Base-by-base conservation (phyloP, 1,140 invertebrate genomes). In the Panonychus citri region DNA sequence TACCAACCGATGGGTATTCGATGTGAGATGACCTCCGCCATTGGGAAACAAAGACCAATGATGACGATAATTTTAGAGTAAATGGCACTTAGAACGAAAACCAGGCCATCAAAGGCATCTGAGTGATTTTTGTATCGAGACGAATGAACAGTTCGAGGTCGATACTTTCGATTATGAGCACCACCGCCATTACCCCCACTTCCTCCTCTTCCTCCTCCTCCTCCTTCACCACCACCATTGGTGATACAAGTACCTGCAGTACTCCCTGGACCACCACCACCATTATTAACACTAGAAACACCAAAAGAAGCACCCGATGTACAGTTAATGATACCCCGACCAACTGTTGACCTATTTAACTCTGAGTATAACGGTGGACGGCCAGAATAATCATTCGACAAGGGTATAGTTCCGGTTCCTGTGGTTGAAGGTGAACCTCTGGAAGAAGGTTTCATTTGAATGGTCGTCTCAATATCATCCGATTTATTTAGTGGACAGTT, bases 61-160 rank as follows among this genome's bases (percentile, higher is more conserved):
- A 93, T 85, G 26, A 93, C 85, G 52, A 94, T 69, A 3, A 91
- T 73, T 69, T 93, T 90, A n/a, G 84, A 85, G 66, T 94, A 93
- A 3, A 93, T 74, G 0, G 87, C 88, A 61, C 85, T 90, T 54
- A 93, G 73, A 19, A 86, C 82, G 21, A 82, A 82, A 57, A 86
- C 82, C 61, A 88, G 70, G 53, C 81, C 80, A 68, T 86, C 82
- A 53, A 85, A 83, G 64, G 49, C 63, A 66, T 56, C 60, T 27
- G 49, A 51, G 10, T 46, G 43, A 2, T n/a, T 46, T 2, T 46
- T 21, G 21, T 10, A 21, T 24, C n/a, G n/a, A 3, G 43, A n/a
- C 7, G 43, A 46, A 19, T 24, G 43, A 15, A 24, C 43, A n/a
- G 21, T 8, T 46, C n/a, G 43, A 3, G 19, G 19, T 46, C 43